Conservation (phyloP, 92 coral and sea anemone species). For the Paragorgia papillata region DNA sequence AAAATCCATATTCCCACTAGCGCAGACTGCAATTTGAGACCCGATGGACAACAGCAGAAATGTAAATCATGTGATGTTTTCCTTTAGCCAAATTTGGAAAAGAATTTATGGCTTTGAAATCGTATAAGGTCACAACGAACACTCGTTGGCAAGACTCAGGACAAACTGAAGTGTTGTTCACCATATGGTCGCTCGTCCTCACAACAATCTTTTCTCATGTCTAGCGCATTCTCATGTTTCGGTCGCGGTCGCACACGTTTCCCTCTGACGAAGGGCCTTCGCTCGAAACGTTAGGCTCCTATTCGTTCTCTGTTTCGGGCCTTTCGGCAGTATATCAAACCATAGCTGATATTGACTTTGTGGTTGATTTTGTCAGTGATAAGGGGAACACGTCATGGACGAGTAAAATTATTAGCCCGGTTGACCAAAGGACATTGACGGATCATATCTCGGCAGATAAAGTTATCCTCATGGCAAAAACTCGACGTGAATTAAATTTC, state of each 20-base stretch:
- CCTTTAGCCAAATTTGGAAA: slow-evolving; percentile 34
- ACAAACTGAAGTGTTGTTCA: neutral
- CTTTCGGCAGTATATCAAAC: too few species aligned
- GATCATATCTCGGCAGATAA: neutral
- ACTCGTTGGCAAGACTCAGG: neutral
- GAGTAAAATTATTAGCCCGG: neutral
- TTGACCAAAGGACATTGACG: neutral
- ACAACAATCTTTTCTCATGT: neutral
- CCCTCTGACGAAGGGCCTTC: too few species aligned
- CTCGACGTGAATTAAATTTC: neutral
- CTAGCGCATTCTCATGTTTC: too few species aligned
- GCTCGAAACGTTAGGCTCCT: too few species aligned
- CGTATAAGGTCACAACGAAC: neutral
- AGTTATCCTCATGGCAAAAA: neutral
- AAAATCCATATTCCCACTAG: too few species aligned
- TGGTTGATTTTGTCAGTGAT: neutral
- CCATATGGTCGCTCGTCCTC: neutral
- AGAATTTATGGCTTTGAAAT: slow-evolving; percentile 10
- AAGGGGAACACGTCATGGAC: neutral
- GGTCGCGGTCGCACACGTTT: too few species aligned
- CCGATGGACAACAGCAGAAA: neutral
- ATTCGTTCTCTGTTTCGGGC: too few species aligned
- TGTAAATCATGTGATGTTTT: slow-evolving; percentile 10
- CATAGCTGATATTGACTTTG: too few species aligned
- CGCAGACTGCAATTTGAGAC: slow-evolving; percentile 2